Evolutionary conservation across 2,888 invertebrate species (phyloP).

Genomic region (Eupithecia dodoneata): DNA sequence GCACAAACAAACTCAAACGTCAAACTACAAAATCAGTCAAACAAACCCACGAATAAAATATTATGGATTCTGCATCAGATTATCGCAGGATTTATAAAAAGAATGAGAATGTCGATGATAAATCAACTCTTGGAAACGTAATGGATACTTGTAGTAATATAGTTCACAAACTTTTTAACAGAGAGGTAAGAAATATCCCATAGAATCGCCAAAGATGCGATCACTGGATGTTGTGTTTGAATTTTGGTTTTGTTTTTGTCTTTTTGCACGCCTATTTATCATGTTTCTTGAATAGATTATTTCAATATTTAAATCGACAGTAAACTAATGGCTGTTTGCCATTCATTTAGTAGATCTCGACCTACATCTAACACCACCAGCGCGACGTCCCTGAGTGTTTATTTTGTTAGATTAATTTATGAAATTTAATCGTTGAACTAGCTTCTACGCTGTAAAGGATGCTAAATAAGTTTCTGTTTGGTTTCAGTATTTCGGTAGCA

Average conservation of each 20-base stretch:
- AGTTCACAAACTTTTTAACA: conserved; percentile 83
- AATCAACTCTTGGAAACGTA: conserved; percentile 58
- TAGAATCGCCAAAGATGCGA: conserved; percentile 39
- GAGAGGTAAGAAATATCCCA: conserved; percentile 81
- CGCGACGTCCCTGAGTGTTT: conserved; percentile 5
- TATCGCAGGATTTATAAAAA: conserved; percentile 66
- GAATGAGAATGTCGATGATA: conserved; percentile 61
- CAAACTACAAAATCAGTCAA: conserved; percentile 52
- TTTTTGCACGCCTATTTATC: conserved; percentile 41
- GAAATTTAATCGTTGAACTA: not conserved
- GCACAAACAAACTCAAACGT: conserved; percentile 15
- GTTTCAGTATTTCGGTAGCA: conserved; percentile 80
- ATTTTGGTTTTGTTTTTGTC: conserved; percentile 48
- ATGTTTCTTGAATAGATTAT: conserved; percentile 9
- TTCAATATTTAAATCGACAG: not conserved
- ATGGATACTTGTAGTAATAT: conserved; percentile 67
- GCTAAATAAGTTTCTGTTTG: not conserved
- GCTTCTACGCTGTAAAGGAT: not conserved
- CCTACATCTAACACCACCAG: not conserved
- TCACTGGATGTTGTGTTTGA: conserved; percentile 47
- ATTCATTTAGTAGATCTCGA: not conserved
- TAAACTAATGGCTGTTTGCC: not conserved
- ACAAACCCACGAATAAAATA: conserved; percentile 72
- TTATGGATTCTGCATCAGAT: conserved; percentile 77
- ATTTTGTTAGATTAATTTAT: not conserved